Conservation (phyloP, 2,797 vertebrate genomes). For the Chelmon rostratus region DNA sequence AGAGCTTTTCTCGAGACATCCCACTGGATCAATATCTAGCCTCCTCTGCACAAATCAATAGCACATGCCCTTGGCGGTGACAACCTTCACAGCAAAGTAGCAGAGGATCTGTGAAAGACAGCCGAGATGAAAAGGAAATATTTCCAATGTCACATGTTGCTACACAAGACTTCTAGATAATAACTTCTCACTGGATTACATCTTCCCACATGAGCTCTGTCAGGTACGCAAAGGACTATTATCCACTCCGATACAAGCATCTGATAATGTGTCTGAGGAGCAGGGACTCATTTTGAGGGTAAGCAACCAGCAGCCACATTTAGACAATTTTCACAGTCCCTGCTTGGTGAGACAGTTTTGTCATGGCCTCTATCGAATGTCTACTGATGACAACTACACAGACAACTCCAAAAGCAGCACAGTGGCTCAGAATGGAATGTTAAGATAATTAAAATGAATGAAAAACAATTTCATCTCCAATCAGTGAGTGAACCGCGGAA, state of each 20-base stretch:
- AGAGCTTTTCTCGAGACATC: conserved; percentile 14
- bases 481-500: conserved; percentile 3
- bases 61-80: conserved; percentile 31
- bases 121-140: background rate
- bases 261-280: background rate
- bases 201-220: background rate
- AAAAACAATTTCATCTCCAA: conserved; percentile 20
- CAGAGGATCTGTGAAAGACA: background rate
- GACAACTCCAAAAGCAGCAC: background rate
- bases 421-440: background rate
- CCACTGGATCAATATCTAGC: conserved; percentile 12
- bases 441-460: conserved; percentile 23
- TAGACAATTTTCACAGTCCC: background rate
- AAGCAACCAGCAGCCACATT: background rate
- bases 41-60: conserved; percentile 37
- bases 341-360: background rate
- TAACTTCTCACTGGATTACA: background rate
- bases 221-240: background rate
- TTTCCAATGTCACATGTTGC: background rate
- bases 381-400: conserved; percentile 2
- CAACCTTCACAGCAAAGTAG: conserved; percentile 9
- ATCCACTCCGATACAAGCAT: background rate
- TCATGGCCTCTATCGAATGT: conserved; percentile 21
- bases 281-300: background rate
- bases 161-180: background rate